A percentile compares a stretch with the other conserved stretches of the same genome.
Conservation (phyloP, 2,888 invertebrate genomes). For the Caenorhabditis sp. region DNA sequence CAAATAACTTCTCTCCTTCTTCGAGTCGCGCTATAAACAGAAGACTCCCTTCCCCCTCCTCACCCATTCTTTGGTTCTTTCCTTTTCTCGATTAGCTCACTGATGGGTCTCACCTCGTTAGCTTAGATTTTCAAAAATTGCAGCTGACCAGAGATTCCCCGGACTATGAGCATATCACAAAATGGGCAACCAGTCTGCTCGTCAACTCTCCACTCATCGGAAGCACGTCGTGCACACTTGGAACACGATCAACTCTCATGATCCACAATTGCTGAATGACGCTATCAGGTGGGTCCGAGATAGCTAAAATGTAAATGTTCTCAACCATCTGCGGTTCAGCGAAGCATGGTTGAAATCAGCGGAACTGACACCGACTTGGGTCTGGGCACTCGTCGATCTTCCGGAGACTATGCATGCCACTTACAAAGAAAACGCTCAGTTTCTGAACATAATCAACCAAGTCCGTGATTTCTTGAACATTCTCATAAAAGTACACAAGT, state of each 20-base stretch:
- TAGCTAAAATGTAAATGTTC: not conserved
- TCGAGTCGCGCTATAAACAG: conserved; percentile 21
- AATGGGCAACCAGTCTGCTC: conserved; percentile 71
- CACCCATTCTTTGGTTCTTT: conserved; percentile 18
- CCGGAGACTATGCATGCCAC: conserved; percentile 73
- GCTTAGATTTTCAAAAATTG: conserved; percentile 15
- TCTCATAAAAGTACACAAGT: conserved; percentile 74
- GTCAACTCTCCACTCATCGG: conserved; percentile 62
- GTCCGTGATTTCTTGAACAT: conserved; percentile 74
- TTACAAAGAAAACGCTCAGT: conserved; percentile 70
- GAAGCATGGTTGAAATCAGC: conserved; percentile 74
- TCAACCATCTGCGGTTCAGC: conserved; percentile 50
- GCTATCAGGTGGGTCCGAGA: conserved; percentile 64
- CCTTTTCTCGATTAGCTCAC: conserved; percentile 33
- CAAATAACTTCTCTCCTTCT: conserved; percentile 28
- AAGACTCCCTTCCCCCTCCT: too few species aligned
- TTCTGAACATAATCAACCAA: conserved; percentile 70
- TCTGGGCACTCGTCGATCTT: conserved; percentile 74
- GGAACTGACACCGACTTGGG: conserved; percentile 75
- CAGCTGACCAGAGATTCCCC: conserved; percentile 40
- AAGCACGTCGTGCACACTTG: conserved; percentile 73
- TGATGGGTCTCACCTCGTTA: conserved; percentile 10
- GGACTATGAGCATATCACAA: conserved; percentile 42
- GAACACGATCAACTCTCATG: conserved; percentile 68
- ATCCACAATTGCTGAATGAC: conserved; percentile 67